Evolutionary conservation across 1,140 invertebrate genomes (phyloP).

Genomic region (Aplysia californica): DNA sequence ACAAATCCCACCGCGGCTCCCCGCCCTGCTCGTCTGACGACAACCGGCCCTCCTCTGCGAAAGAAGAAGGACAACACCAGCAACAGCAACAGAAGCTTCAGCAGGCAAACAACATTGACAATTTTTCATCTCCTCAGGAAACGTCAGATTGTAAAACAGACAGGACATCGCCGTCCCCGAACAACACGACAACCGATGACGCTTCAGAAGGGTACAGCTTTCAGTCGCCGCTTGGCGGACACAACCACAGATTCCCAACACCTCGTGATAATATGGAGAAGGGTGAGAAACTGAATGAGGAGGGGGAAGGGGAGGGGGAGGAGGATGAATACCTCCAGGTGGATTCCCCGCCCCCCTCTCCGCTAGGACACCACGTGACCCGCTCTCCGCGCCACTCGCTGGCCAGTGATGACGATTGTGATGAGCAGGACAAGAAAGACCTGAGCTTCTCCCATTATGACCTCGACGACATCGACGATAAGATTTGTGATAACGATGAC

Average conservation of each 20-base stretch:
- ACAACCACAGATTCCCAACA: background rate
- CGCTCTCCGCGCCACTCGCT: background rate
- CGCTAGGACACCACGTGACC: background rate
- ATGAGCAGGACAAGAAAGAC: background rate
- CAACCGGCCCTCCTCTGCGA: too few species aligned
- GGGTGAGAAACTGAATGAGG: background rate
- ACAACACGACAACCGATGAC: background rate
- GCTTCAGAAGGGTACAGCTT: background rate
- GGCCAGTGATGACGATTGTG: background rate
- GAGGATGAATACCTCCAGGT: constrained; percentile 1
- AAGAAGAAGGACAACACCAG: too few species aligned
- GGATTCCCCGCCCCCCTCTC: background rate
- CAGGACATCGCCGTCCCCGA: background rate
- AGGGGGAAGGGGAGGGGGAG: background rate
- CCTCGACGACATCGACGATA: constrained; percentile 19
- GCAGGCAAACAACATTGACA: too few species aligned
- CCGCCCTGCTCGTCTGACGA: too few species aligned
- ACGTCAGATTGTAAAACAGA: background rate
- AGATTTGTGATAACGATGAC: constrained; percentile 19
- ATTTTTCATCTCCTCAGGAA: background rate
- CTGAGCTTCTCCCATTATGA: constrained; percentile 2
- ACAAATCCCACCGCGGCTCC: too few species aligned
- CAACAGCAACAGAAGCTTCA: too few species aligned
- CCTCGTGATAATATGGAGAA: background rate
- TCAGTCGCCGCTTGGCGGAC: background rate